phyloP scores from a whole-genome alignment of 2,113 vertebrate genomes.

The Phodopus roborovskii region DNA sequence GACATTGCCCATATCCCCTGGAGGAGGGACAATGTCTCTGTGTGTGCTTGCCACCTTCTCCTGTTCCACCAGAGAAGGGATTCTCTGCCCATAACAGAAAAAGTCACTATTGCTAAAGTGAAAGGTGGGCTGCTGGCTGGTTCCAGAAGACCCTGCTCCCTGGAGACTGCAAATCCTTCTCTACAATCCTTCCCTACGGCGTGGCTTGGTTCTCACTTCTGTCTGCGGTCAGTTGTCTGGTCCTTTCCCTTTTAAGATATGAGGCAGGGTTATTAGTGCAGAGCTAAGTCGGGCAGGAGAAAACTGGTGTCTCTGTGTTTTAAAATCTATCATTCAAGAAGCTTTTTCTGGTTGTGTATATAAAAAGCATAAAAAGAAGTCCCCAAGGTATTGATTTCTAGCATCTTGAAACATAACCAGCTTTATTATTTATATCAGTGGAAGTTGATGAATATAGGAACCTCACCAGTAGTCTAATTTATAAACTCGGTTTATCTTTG shows the following conservation, averaged over 20 bases:
- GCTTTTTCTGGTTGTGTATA: background rate
- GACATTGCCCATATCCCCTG: background rate
- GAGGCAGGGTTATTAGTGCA: background rate
- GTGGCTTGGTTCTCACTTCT: background rate
- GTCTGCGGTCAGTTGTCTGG: background rate
- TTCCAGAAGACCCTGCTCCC: background rate
- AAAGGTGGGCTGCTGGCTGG: background rate
- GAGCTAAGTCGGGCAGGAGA: background rate
- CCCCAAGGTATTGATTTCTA: background rate
- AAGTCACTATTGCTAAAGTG: background rate
- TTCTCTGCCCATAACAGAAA: background rate
- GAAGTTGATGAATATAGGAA: background rate
- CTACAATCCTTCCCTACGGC: no score
- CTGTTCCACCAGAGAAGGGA: background rate
- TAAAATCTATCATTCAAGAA: background rate
- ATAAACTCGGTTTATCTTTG: constrained; percentile 1
- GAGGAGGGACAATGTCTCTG: background rate
- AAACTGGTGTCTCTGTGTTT: background rate
- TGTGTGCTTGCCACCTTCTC: background rate
- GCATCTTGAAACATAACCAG: background rate
- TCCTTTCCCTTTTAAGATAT: background rate
- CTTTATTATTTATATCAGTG: constrained; percentile 8
- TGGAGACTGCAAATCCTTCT: background rate
- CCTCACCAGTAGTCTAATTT: background rate
- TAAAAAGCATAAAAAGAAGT: background rate